These are phyloP conservation scores for Melanostoma scalare DNA, from an alignment of 2,888 invertebrate genomes.

Conservation along the genomic window DNA sequence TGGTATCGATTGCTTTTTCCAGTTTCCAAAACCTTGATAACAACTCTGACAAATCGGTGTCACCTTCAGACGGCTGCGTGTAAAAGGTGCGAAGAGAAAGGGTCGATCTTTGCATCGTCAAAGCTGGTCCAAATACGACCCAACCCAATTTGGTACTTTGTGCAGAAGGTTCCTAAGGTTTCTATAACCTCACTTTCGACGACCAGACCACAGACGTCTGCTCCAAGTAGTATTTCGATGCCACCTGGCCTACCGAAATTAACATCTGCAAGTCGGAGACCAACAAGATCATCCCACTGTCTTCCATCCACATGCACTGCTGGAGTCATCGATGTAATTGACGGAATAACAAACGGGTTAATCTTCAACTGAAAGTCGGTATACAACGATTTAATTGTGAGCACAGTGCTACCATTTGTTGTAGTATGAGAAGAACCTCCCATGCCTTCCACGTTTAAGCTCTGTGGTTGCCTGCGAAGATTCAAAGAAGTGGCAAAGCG, in stretches of 20 bases:
- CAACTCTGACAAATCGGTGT: conserved; percentile 30
- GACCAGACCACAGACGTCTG: conserved; percentile 22
- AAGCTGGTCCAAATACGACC: conserved; percentile 53
- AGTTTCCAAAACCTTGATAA: conserved; percentile 35
- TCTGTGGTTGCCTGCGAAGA: too few relatives aligned
- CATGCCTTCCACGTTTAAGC: too few relatives aligned
- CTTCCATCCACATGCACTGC: conserved; percentile 7
- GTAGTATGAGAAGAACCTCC: too few relatives aligned
- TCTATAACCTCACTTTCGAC: conserved; percentile 23
- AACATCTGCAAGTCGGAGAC: conserved; percentile 1
- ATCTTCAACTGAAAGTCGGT: too few relatives aligned
- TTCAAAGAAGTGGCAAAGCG: too few relatives aligned
- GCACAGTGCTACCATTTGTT: too few relatives aligned
- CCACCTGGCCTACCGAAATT: conserved; percentile 9
- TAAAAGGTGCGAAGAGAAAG: conserved; percentile 1
- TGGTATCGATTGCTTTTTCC: conserved; percentile 6
- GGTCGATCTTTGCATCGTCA: background rate
- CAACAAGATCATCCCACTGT: conserved; percentile 25
- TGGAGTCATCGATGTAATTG: too few relatives aligned
- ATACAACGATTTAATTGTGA: too few relatives aligned
- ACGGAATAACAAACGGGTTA: too few relatives aligned
- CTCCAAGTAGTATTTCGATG: conserved; percentile 14
- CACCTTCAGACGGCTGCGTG: background rate
- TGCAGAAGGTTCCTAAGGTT: too few relatives aligned
- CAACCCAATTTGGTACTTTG: conserved; percentile 42